Conservation (phyloP, 2,888 invertebrate species). For the Himalopsyche kuldschensis region DNA sequence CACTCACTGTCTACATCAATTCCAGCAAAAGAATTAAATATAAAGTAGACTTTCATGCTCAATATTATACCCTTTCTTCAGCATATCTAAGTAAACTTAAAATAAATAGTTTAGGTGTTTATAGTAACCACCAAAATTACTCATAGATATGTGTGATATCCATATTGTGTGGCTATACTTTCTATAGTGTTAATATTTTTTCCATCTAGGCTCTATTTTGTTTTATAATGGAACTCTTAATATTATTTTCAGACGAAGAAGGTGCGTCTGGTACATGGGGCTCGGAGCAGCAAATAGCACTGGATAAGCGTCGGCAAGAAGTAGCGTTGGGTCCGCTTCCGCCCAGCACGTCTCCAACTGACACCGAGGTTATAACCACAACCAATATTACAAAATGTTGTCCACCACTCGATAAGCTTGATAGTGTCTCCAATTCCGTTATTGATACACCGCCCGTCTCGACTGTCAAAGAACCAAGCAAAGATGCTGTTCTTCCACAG, state of each 20-base stretch:
- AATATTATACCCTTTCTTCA: too few species aligned
- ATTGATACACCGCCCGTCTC: not conserved
- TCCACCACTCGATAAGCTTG: not conserved
- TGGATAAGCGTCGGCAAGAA: constrained; percentile 54
- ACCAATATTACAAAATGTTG: not conserved
- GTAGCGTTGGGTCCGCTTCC: constrained; percentile 48
- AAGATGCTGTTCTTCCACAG: not conserved
- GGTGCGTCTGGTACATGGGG: constrained; percentile 73
- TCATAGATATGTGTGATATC: too few species aligned
- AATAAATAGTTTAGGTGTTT: too few species aligned
- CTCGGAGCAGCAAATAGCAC: constrained; percentile 54
- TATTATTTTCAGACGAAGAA: constrained; percentile 26
- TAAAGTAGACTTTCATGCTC: too few species aligned
- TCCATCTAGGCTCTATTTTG: too few species aligned
- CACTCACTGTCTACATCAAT: too few species aligned
- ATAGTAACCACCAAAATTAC: too few species aligned
- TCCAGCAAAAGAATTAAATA: too few species aligned
- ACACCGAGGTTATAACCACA: constrained; percentile 43
- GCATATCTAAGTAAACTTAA: too few species aligned
- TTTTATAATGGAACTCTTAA: not conserved
- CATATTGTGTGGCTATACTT: too few species aligned
- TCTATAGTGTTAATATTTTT: too few species aligned
- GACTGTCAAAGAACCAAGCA: not conserved
- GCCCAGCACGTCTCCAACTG: constrained; percentile 49
- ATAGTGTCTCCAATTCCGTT: not conserved